A percentile compares a stretch with the other conserved stretches of the same genome.
Conservation (phyloP, 2,888 invertebrate species). For the Crematogaster levior region DNA sequence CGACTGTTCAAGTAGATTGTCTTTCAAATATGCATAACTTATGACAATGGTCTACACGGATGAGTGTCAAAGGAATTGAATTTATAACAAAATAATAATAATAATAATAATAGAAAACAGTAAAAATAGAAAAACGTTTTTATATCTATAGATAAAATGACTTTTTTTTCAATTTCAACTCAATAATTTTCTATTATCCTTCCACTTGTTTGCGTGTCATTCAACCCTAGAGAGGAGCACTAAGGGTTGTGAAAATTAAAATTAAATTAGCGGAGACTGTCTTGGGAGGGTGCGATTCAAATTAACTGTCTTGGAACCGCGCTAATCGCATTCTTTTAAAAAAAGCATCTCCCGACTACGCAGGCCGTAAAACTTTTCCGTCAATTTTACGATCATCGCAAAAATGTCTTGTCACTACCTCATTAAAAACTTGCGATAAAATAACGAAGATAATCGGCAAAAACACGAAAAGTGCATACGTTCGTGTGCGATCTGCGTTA, state of each 20-base stretch:
- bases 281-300: slow-evolving; percentile 47
- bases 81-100: background rate
- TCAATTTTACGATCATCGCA: slow-evolving; percentile 2
- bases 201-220: slow-evolving; percentile 34
- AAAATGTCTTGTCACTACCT: slow-evolving; percentile 23
- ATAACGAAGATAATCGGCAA: slow-evolving; percentile 2
- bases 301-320: slow-evolving; percentile 68
- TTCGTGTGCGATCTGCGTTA: background rate
- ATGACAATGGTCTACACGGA: background rate
- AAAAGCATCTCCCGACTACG: background rate
- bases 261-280: slow-evolving; percentile 70
- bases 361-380: slow-evolving; percentile 40
- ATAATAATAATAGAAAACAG: background rate
- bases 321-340: slow-evolving; percentile 44
- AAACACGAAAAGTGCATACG: background rate
- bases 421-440: slow-evolving; percentile 42
- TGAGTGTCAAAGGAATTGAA: background rate
- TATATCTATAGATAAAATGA: background rate
- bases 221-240: background rate
- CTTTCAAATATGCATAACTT: background rate
- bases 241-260: slow-evolving; percentile 65
- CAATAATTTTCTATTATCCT: slow-evolving; percentile 30
- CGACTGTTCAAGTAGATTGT: background rate
- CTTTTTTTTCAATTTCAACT: background rate
- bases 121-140: background rate